These are phyloP conservation scores for Pyrochroa serraticornis DNA, from an alignment of 2,888 invertebrate genomes.

Conservation along the genomic window DNA sequence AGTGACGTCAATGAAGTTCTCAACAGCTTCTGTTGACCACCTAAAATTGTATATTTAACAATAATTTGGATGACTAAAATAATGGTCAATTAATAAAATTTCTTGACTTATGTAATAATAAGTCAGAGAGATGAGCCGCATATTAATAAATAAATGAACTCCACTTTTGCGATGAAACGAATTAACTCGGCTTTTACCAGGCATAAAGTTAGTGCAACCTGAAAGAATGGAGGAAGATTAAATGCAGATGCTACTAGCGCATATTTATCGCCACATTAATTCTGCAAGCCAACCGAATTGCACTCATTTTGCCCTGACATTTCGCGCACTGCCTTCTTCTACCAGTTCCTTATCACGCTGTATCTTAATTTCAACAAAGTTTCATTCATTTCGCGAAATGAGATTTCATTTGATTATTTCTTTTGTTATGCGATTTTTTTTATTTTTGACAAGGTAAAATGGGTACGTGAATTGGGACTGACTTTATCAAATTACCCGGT, in stretches of 20 bases:
- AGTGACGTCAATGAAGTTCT: too few relatives aligned
- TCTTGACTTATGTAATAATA: too few relatives aligned
- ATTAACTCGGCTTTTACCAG: background rate
- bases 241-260: slow-evolving; percentile 32
- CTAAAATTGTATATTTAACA: too few relatives aligned
- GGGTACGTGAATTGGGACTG: slow-evolving; percentile 22
- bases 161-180: too few relatives aligned
- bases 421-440: slow-evolving; percentile 21
- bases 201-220: slow-evolving; percentile 17
- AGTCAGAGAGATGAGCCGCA: too few relatives aligned
- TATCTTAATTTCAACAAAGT: slow-evolving; percentile 28
- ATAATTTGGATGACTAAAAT: too few relatives aligned
- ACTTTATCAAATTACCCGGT: slow-evolving; percentile 28
- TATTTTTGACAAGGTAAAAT: slow-evolving; percentile 13
- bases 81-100: too few relatives aligned
- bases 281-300: slow-evolving; percentile 18
- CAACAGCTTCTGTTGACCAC: too few relatives aligned
- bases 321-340: too few relatives aligned
- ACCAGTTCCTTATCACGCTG: slow-evolving; percentile 21
- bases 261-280: slow-evolving; percentile 32
- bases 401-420: slow-evolving; percentile 30
- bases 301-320: background rate
- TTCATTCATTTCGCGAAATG: slow-evolving; percentile 28
- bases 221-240: slow-evolving; percentile 29
- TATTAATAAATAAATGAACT: too few relatives aligned